Evolutionary conservation across 1,140 invertebrate species (phyloP), one percentile per base, ranked within the genome.

Genomic region (Drosophila pruinosa): DNA sequence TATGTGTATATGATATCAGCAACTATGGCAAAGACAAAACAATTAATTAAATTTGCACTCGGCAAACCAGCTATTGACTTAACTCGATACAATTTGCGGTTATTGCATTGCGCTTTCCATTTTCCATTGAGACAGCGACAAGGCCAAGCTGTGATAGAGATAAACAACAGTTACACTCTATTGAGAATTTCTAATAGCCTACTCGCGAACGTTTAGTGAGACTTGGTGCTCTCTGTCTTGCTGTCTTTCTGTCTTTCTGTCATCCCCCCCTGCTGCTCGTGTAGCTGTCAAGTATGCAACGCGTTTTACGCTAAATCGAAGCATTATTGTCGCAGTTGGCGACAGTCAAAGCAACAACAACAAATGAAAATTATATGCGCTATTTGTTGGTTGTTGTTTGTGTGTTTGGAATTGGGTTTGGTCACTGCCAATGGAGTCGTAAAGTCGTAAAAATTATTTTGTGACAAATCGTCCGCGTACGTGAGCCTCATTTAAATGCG

Each of bases 401-500:
- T 45, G 22, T 31, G 3, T 45, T 10, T 26, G 8, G 38, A 58
- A 43, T 61, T 54, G 65, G 59, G 14, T 36, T 72, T 71, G 82
- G 81, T 82, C 81, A 88, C 71, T 82, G 71, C 45, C 74, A 72
- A 78, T 88, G 75, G 73, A 88, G 83, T 89, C 83, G 85, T 90
- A 82, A 90, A 90, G 89, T 90, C 89, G 85, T 91, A 91, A 91
- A 91, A 89, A 91, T 91, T 91, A 91, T 91, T 91, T 90, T 90
- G 89, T 91, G 89, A 91, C 89, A 91, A 91, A 91, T 91, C 82
- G 89, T 89, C 82, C 67, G 72, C 75, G 75, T 90, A 90, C 89
- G 89, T 91, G 89, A 78, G 79, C 59, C 82, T 80, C 89, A 91
- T 90, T 90, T 90, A 90, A 90, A 90, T 90, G 86, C 82, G 81